A percentile compares a stretch with the other conserved stretches of the same genome.
Conservation (phyloP, 2,113 vertebrate genomes). For the Corynorhinus townsendii region DNA sequence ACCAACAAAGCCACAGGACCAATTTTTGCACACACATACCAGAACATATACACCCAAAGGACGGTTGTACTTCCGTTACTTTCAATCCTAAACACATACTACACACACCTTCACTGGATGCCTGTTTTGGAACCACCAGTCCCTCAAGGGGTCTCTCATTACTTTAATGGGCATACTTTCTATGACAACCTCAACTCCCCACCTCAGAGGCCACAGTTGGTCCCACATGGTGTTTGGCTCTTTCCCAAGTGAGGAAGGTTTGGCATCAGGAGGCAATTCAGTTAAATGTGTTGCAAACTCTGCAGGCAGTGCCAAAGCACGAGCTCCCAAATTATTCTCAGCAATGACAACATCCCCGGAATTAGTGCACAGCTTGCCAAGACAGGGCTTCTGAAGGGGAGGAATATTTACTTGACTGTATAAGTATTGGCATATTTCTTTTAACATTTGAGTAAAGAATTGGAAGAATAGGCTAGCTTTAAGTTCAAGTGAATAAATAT, state of each 20-base stretch:
- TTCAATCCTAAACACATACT: background rate
- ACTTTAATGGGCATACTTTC: background rate
- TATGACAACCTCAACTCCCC: background rate
- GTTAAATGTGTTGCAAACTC: background rate
- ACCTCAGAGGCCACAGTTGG: background rate
- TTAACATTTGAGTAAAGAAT: constrained; percentile 40
- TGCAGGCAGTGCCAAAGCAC: constrained; percentile 25
- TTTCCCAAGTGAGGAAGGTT: constrained; percentile 8
- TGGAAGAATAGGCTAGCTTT: constrained; percentile 19
- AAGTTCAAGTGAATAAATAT: background rate
- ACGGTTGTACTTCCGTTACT: background rate
- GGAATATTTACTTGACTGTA: constrained; percentile 39
- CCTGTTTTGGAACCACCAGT: background rate
- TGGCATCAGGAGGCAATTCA: constrained; percentile 2
- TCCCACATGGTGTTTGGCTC: background rate
- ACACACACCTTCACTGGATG: background rate
- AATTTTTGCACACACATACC: background rate
- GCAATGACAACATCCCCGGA: constrained; percentile 14
- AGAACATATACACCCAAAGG: background rate
- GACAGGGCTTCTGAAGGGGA: background rate
- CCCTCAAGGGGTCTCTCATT: background rate
- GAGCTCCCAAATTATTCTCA: constrained; percentile 36
- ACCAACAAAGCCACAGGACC: background rate
- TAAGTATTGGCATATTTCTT: constrained; percentile 34
- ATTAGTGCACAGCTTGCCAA: constrained; percentile 12